These are phyloP conservation scores for Agapostemon virescens DNA, from an alignment of 2,888 invertebrate genomes.

Conservation along the genomic window DNA sequence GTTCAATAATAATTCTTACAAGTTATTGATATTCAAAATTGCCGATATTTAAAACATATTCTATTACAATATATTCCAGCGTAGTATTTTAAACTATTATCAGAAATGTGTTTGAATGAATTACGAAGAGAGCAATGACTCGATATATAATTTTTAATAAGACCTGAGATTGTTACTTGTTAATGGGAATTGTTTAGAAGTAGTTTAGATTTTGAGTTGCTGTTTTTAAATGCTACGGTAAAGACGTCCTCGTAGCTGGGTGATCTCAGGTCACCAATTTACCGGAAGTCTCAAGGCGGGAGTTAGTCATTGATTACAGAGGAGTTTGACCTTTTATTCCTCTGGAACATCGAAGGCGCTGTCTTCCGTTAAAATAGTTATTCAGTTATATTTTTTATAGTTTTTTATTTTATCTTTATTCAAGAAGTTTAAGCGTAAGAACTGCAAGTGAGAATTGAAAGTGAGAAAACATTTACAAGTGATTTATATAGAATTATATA, in stretches of 20 bases:
- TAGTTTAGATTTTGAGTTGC: neutral
- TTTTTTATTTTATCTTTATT: neutral
- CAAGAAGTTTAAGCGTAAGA: neutral
- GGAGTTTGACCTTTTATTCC: constrained; percentile 15
- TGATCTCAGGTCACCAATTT: constrained; percentile 17
- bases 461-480: neutral
- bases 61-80: no score
- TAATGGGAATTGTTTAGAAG: neutral
- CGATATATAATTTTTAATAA: neutral
- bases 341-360: neutral
- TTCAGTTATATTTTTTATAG: neutral
- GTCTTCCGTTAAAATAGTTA: constrained; percentile 15
- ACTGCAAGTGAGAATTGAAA: neutral
- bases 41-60: neutral
- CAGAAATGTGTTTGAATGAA: neutral
- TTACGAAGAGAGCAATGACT: neutral
- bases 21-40: neutral
- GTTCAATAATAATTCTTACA: neutral
- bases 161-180: neutral
- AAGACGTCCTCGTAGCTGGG: neutral
- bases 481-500: neutral
- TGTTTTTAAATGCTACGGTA: constrained; percentile 1
- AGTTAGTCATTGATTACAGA: constrained; percentile 35
- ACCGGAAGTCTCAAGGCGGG: constrained; percentile 22
- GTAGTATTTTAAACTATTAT: neutral